These are phyloP conservation scores for Luperina testacea DNA, from an alignment of 2,888 invertebrate species.

Conservation along the genomic window DNA sequence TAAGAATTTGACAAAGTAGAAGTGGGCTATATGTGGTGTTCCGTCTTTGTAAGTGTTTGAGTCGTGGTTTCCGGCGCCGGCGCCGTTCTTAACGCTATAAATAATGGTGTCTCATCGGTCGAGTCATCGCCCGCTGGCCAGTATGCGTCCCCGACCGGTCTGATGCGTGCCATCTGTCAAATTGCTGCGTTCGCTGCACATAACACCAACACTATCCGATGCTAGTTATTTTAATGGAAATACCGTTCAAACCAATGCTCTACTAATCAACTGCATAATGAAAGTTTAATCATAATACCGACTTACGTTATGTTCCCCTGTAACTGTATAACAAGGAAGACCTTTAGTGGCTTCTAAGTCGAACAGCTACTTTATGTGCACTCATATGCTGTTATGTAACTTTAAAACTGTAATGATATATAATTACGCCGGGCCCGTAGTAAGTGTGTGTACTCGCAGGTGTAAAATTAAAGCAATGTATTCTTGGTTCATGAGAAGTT, in stretches of 20 bases:
- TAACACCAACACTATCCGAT: slow-evolving; percentile 45
- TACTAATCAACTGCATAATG: slow-evolving; percentile 34
- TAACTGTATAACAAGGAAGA: slow-evolving; percentile 59
- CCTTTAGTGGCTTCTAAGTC: slow-evolving; percentile 66
- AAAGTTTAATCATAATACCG: slow-evolving; percentile 21
- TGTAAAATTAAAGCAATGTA: slow-evolving; percentile 66
- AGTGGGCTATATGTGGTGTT: slow-evolving; percentile 74
- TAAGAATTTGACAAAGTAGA: slow-evolving; percentile 51
- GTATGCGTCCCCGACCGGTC: slow-evolving; percentile 78
- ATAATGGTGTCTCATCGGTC: slow-evolving; percentile 87
- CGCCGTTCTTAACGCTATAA: slow-evolving; percentile 85
- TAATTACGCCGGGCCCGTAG: slow-evolving; percentile 45
- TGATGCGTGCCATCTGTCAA: slow-evolving; percentile 82
- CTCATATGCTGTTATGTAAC: slow-evolving; percentile 52
- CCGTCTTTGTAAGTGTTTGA: slow-evolving; percentile 81
- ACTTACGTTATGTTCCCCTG: slow-evolving; percentile 22
- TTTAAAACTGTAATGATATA: slow-evolving; percentile 46
- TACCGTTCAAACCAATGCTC: slow-evolving; percentile 19
- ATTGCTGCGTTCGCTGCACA: slow-evolving; percentile 63
- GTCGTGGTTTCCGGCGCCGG: slow-evolving; percentile 87
- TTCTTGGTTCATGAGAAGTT: slow-evolving; percentile 62
- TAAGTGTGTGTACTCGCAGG: slow-evolving; percentile 54
- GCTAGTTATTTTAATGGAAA: slow-evolving; percentile 40
- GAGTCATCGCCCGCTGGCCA: slow-evolving; percentile 87
- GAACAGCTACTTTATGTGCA: slow-evolving; percentile 27